Conservation (phyloP, 2,113 vertebrate species). For the Montifringilla adamsi region DNA sequence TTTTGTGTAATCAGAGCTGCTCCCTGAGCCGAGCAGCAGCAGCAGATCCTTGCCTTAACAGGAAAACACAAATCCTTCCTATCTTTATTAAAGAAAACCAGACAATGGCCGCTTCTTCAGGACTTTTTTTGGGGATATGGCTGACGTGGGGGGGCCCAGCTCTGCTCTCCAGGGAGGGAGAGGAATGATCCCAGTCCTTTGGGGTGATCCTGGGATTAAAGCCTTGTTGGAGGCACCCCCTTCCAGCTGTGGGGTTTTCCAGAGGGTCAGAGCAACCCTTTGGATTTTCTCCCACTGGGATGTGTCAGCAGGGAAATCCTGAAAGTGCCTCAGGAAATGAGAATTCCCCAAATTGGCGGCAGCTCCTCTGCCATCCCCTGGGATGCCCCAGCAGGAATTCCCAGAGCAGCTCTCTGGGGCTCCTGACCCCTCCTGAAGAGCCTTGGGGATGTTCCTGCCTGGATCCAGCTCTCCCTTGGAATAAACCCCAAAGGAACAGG, state of each 20-base stretch:
- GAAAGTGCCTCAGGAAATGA: neutral
- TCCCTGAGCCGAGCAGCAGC: neutral
- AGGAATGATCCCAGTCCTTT: neutral
- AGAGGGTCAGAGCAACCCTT: neutral
- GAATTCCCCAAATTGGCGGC: neutral
- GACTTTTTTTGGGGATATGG: neutral
- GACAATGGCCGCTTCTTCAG: neutral
- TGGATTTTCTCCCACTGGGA: accelerated
- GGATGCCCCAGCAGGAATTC: neutral
- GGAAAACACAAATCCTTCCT: neutral
- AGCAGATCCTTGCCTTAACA: constrained; percentile 33
- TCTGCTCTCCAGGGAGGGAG: neutral
- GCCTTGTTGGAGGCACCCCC: neutral
- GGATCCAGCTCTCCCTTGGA: neutral
- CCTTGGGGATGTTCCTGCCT: neutral
- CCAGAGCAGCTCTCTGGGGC: neutral
- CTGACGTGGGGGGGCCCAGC: neutral
- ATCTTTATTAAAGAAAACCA: constrained; percentile 56
- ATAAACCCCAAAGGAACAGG: neutral
- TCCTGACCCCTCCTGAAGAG: neutral
- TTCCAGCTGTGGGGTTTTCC: accelerated
- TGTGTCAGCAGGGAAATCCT: no score
- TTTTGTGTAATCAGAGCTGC: neutral
- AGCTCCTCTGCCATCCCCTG: neutral
- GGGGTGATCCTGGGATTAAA: neutral